These are phyloP conservation scores for Ctenosaura bakeri DNA, from an alignment of 2,797 vertebrate species.

Conservation along the genomic window DNA sequence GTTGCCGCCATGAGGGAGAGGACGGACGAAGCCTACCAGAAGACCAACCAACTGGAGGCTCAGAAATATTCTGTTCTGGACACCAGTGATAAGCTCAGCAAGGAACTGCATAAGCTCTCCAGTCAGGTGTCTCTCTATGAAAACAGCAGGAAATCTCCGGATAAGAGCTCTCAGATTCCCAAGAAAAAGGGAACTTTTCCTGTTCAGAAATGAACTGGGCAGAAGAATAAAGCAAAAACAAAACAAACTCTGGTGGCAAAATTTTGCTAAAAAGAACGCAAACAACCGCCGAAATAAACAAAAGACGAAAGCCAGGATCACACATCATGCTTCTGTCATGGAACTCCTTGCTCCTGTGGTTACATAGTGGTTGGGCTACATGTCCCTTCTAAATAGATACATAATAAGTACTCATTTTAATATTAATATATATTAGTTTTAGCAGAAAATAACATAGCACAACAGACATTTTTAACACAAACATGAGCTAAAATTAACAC, in stretches of 20 bases:
- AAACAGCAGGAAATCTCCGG: neutral
- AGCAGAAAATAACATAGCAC: too few species aligned
- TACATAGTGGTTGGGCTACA: too few species aligned
- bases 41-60: slow-evolving; percentile 18
- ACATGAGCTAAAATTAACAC: too few species aligned
- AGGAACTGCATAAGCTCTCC: neutral
- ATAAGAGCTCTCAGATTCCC: too few species aligned
- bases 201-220: neutral
- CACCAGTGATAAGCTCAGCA: neutral
- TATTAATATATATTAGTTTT: too few species aligned
- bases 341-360: too few species aligned
- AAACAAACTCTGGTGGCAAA: neutral
- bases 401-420: too few species aligned
- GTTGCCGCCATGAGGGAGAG: neutral
- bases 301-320: neutral
- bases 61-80: neutral
- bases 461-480: too few species aligned
- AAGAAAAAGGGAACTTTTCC: neutral
- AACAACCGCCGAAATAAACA: neutral
- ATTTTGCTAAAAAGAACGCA: neutral
- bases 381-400: too few species aligned
- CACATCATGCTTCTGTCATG: too few species aligned
- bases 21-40: slow-evolving; percentile 21
- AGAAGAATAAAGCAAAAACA: too few species aligned
- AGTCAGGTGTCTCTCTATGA: slow-evolving; percentile 10